Evolutionary conservation across 2,797 vertebrate species (phyloP).

Genomic region (Ceyx erithaca): DNA sequence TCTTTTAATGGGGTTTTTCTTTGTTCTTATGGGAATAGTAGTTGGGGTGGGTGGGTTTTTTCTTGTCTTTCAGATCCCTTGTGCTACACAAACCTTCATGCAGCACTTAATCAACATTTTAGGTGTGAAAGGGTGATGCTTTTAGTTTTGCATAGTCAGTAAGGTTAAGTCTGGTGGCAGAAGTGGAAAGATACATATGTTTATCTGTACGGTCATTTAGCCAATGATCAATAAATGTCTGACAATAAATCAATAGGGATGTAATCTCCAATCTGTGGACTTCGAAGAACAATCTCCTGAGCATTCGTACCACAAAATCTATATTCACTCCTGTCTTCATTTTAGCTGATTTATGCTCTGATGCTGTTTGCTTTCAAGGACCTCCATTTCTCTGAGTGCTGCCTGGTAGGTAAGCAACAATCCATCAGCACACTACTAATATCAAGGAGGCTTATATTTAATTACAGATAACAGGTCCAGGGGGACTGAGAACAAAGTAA

Average conservation of each 20-base stretch:
- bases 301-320: slow-evolving; percentile 72
- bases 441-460: slow-evolving; percentile 74
- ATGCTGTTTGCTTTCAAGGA: slow-evolving; percentile 66
- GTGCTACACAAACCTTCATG: neutral
- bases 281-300: slow-evolving; percentile 74
- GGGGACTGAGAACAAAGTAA: slow-evolving; percentile 54
- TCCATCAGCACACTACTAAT: slow-evolving; percentile 60
- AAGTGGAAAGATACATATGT: slow-evolving; percentile 51
- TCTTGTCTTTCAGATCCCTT: neutral
- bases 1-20: neutral
- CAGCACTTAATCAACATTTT: neutral
- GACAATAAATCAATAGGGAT: slow-evolving; percentile 67
- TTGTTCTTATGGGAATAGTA: neutral
- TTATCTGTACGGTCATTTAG: slow-evolving; percentile 72
- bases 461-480: slow-evolving; percentile 69
- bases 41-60: neutral
- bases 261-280: slow-evolving; percentile 72
- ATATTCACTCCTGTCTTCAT: slow-evolving; percentile 64
- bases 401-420: slow-evolving; percentile 57
- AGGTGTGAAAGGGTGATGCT: neutral
- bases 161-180: slow-evolving; percentile 35
- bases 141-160: slow-evolving; percentile 17
- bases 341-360: slow-evolving; percentile 73
- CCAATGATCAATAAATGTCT: slow-evolving; percentile 72
- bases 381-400: slow-evolving; percentile 72